Percentiles rank a stretch among this genome's conserved stretches.
Evolutionary conservation across 2,888 invertebrate genomes (phyloP).

Genomic region (Cephus pulcher): DNA sequence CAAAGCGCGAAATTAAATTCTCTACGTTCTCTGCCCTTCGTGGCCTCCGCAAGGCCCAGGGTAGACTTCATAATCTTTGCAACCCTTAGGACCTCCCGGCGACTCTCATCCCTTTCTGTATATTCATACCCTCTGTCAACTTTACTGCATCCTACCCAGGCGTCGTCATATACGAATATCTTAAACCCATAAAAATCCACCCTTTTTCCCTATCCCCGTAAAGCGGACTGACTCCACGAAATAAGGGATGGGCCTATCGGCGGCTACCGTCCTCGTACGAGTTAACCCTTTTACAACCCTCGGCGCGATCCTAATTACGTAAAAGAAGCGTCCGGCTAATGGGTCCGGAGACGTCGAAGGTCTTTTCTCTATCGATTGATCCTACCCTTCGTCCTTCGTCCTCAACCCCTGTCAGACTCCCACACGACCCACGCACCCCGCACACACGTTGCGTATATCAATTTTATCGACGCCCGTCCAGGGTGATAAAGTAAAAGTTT

Average conservation of each 20-base stretch:
- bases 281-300: constrained; percentile 33
- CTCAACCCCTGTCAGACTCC: constrained; percentile 9
- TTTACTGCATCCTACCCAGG: constrained; percentile 10
- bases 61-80: not conserved
- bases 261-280: not conserved
- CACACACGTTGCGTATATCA: constrained; percentile 22
- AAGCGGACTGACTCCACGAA: not conserved
- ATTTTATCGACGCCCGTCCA: constrained; percentile 29
- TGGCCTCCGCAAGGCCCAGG: not conserved
- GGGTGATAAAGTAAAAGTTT: constrained; percentile 27
- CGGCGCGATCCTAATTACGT: constrained; percentile 43
- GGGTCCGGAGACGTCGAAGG: constrained; percentile 16
- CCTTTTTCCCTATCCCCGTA: not conserved
- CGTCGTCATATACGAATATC: not conserved
- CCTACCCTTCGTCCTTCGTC: not conserved
- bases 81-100: not conserved
- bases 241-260: not conserved
- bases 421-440: constrained; percentile 5
- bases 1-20: constrained; percentile 22
- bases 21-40: constrained; percentile 16
- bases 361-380: not conserved
- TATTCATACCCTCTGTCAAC: not conserved
- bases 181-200: not conserved
- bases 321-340: constrained; percentile 46
- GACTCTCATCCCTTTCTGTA: not conserved